Conservation (phyloP, 2,888 invertebrate species). For the Formica aserva region DNA sequence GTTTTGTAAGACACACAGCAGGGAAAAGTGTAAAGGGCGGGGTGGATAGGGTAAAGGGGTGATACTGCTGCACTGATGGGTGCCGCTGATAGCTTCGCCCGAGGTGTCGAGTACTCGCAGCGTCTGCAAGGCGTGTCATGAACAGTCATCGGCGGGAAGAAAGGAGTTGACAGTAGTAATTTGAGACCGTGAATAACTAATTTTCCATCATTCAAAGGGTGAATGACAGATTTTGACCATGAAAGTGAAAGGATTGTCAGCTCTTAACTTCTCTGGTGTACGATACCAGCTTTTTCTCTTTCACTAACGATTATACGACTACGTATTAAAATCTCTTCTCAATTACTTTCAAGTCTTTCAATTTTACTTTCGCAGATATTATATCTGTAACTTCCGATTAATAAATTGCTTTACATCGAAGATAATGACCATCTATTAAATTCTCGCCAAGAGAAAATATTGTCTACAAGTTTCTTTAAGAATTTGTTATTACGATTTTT, state of each 20-base stretch:
- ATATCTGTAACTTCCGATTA: neutral
- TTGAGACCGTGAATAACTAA: constrained; percentile 26
- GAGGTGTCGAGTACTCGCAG: neutral
- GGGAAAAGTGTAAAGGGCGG: neutral
- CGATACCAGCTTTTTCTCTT: neutral
- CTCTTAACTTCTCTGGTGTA: neutral
- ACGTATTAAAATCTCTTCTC: neutral
- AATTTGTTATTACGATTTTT: constrained; percentile 6
- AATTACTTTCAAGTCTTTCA: neutral
- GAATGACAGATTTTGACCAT: neutral
- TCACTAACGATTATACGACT: neutral
- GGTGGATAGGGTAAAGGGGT: neutral
- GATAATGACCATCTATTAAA: constrained; percentile 5
- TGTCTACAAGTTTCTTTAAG: neutral
- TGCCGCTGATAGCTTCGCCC: constrained; percentile 5
- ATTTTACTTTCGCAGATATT: neutral
- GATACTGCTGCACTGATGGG: constrained; percentile 11
- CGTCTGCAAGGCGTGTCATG: neutral
- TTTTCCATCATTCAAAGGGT: constrained; percentile 34
- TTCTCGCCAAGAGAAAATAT: neutral
- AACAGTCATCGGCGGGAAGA: neutral
- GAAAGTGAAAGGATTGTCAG: neutral
- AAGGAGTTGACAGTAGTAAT: constrained; percentile 40
- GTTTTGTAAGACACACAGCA: constrained; percentile 48
- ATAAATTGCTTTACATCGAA: neutral